Base-by-base conservation (phyloP, 2,888 invertebrate genomes). In the Kryphioiulus occultus region DNA sequence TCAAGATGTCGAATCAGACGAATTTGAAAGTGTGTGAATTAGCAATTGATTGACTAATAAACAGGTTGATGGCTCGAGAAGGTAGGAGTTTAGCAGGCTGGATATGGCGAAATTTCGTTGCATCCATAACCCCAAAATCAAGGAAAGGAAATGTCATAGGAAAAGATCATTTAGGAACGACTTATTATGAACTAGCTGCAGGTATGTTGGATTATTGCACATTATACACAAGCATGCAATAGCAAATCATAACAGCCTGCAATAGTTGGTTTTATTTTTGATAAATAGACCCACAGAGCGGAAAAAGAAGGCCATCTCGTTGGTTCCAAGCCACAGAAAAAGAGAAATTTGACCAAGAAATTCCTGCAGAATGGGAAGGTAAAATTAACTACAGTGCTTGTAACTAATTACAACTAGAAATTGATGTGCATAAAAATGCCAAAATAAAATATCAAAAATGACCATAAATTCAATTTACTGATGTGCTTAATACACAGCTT, bases 351-450 rank as follows among this genome's bases (percentile, higher is more conserved):
- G 94, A 95, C 89, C 94, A 95, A 91, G 95, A 96, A 90, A 91
- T 96, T 90, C 96, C 97, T 0, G 94, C 96, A 0, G 97, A 97
- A 92, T 97, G 97, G 97, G 96, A 96, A 91, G 90, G 91, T 91
- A 84, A 4, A 32, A 15, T n/a, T n/a, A n/a, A n/a, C n/a, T n/a
- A n/a, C n/a, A n/a, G n/a, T n/a, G n/a, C n/a, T n/a, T n/a, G n/a
- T n/a, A n/a, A n/a, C n/a, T n/a, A n/a, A n/a, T n/a, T n/a, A n/a
- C n/a, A n/a, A n/a, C n/a, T n/a, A 1, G 22, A 7, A 82, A 32
- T 84, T 39, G 39, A 39, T 39, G 39, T 39, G 39, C 3, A 9
- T 39, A 39, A 39, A n/a, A n/a, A n/a, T n/a, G n/a, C 9, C 39
- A 3, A 39, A 39, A 39, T 5, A 39, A 5, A 9, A 5, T 9